These are phyloP conservation scores for Alaudala cheleensis DNA, from an alignment of 2,113 vertebrate species.

Conservation along the genomic window DNA sequence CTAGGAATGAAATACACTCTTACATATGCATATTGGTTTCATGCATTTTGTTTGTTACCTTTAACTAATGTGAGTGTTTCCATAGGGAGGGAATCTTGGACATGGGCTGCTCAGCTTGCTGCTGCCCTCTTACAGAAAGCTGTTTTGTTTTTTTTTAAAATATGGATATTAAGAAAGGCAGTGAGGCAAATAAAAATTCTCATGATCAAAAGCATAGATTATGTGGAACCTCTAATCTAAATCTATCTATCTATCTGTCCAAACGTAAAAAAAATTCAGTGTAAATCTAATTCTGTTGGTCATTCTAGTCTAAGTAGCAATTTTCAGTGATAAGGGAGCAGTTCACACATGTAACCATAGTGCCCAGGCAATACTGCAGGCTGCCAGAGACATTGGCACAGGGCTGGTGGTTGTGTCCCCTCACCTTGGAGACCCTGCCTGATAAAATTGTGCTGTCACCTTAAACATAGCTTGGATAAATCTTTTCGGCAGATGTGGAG, in stretches of 20 bases:
- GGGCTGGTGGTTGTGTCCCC: not conserved
- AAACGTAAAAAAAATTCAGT: not conserved
- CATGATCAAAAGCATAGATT: not conserved
- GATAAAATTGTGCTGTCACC: not conserved
- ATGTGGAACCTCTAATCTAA: not conserved
- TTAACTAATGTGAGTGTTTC: not conserved
- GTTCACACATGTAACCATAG: accelerated
- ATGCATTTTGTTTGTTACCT: not conserved
- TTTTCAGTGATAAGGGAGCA: not conserved
- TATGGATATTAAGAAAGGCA: not conserved
- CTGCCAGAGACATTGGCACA: not conserved
- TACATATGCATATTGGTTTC: not conserved
- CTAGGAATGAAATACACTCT: not conserved
- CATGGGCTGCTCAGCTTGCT: not conserved
- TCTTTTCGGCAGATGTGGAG: not conserved
- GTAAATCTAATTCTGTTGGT: not conserved
- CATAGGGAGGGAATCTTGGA: not conserved
- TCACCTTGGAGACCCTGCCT: not conserved
- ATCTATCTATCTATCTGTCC: not conserved
- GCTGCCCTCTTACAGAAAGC: not conserved
- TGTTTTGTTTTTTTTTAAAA: not conserved
- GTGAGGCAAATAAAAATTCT: not conserved
- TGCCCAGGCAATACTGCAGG: not conserved
- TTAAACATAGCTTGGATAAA: not conserved
- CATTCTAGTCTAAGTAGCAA: not conserved